A percentile compares a stretch with the other conserved stretches of the same genome.
Conservation (phyloP, 2,888 invertebrate species). For the Yponomeuta cagnagella region DNA sequence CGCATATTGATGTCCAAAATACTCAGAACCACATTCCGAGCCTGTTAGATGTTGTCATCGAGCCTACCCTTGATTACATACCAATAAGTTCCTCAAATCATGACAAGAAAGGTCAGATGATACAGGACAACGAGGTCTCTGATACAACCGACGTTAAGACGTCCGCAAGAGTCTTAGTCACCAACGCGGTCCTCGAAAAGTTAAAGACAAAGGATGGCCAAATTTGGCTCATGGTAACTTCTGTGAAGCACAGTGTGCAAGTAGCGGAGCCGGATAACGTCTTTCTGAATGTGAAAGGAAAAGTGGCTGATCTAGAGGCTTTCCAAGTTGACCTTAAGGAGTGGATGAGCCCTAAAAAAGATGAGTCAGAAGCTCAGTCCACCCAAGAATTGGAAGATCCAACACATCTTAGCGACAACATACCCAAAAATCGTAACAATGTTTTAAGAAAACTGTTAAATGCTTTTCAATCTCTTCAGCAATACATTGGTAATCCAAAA, state of each 20-base stretch:
- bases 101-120: conserved; percentile 57
- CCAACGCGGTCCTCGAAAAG: conserved; percentile 60
- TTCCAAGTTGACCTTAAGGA: conserved; percentile 67
- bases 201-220: conserved; percentile 64
- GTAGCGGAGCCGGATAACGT: conserved; percentile 50
- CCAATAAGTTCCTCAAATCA: conserved; percentile 46
- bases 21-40: background rate
- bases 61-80: conserved; percentile 37
- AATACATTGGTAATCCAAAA: conserved; percentile 70
- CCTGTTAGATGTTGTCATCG: too few relatives aligned
- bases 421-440: conserved; percentile 53
- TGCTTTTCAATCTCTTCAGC: conserved; percentile 52
- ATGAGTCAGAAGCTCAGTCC: conserved; percentile 24
- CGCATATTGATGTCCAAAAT: conserved; percentile 22
- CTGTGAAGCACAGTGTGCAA: conserved; percentile 46
- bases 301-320: conserved; percentile 62
- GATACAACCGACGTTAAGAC: conserved; percentile 58
- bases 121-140: conserved; percentile 66
- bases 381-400: conserved; percentile 19
- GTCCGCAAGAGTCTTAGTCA: conserved; percentile 68
- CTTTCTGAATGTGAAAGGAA: conserved; percentile 68
- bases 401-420: conserved; percentile 25
- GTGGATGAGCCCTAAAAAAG: conserved; percentile 36
- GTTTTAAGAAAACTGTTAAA: conserved; percentile 44
- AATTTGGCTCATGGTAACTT: conserved; percentile 52